Evolutionary conservation across 2,888 invertebrate genomes (phyloP).

Genomic region (Ochropleura plecta): DNA sequence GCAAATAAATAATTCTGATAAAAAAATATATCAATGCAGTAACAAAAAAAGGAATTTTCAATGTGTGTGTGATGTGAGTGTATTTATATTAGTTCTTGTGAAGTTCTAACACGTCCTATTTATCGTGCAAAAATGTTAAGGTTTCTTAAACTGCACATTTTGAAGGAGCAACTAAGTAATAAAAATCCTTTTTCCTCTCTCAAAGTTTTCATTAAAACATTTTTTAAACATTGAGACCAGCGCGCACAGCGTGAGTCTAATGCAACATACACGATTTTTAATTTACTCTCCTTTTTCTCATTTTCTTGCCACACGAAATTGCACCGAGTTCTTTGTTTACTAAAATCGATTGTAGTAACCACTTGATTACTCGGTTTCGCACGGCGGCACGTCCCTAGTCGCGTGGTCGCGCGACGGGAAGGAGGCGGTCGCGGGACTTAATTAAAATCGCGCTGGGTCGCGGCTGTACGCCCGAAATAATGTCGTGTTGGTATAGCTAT

Average conservation of each 20-base stretch:
- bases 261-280: slow-evolving; percentile 41
- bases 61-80: background rate
- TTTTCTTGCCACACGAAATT: slow-evolving; percentile 44
- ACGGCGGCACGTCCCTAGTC: slow-evolving; percentile 44
- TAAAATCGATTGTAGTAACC: slow-evolving; percentile 59
- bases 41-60: background rate
- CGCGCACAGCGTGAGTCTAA: slow-evolving; percentile 40
- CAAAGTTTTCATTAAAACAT: slow-evolving; percentile 24
- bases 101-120: background rate
- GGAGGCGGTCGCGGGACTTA: slow-evolving; percentile 58
- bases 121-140: background rate
- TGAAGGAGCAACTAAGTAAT: background rate
- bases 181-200: slow-evolving; percentile 10
- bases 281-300: slow-evolving; percentile 38
- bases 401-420: slow-evolving; percentile 53
- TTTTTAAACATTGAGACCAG: slow-evolving; percentile 16
- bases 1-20: too few relatives aligned
- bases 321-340: slow-evolving; percentile 52
- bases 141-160: slow-evolving; percentile 13
- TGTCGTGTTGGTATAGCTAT: slow-evolving; percentile 21
- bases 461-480: slow-evolving; percentile 56
- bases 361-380: slow-evolving; percentile 50
- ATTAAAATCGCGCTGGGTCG: slow-evolving; percentile 63
- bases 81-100: background rate
- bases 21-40: background rate